Evolutionary conservation across 1,140 invertebrate genomes (phyloP).

Genomic region (Camponotus floridanus): DNA sequence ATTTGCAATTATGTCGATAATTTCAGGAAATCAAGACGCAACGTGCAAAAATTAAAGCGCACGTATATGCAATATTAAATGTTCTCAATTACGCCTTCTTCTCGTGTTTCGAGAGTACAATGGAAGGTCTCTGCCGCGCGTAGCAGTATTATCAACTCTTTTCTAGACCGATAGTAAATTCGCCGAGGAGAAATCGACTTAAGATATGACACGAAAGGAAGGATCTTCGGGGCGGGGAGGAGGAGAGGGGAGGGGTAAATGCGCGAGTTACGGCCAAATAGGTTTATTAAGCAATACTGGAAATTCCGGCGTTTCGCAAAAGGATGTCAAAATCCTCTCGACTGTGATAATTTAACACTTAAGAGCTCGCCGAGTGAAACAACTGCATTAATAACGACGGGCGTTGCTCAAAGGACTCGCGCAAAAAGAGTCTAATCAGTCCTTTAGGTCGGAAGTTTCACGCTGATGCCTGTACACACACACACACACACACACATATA

Average conservation of each 20-base stretch:
- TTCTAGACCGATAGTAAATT: conserved; percentile 27
- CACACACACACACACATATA: no score
- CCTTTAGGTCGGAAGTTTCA: conserved; percentile 65
- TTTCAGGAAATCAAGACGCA: not conserved
- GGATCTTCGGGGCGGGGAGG: conserved; percentile 13
- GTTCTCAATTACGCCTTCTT: not conserved
- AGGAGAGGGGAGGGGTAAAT: not conserved
- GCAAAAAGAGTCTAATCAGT: conserved; percentile 63
- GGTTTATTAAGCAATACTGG: conserved; percentile 47
- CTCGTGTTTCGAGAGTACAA: conserved; percentile 8
- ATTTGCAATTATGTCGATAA: not conserved
- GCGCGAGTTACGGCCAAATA: conserved; percentile 20
- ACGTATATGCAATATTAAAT: not conserved
- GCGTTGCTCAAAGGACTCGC: conserved; percentile 56
- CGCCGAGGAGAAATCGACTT: conserved; percentile 29
- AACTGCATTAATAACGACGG: conserved; percentile 58
- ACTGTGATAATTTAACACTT: conserved; percentile 60
- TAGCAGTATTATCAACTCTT: not conserved
- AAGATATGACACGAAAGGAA: conserved; percentile 35
- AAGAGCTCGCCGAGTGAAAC: conserved; percentile 51
- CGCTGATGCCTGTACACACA: conserved; percentile 58
- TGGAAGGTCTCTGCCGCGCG: not conserved
- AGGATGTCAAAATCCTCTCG: conserved; percentile 31
- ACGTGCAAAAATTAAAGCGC: no score
- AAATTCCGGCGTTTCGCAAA: conserved; percentile 38